These are phyloP conservation scores for Andricus curvator DNA, from an alignment of 2,888 invertebrate species.

Conservation along the genomic window DNA sequence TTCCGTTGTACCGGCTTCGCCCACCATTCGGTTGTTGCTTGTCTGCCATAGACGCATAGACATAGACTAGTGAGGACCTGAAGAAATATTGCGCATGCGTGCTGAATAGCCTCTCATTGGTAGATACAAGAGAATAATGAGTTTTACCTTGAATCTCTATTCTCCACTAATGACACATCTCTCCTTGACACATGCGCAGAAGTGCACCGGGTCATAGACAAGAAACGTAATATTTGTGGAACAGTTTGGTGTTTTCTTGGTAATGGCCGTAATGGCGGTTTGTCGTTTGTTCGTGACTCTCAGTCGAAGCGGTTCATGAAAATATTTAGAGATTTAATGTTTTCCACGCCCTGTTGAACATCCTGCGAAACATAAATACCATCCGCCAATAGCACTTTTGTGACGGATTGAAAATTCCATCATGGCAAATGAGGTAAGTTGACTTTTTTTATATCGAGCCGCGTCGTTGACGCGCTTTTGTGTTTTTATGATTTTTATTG, in stretches of 20 bases:
- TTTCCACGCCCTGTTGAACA: background rate
- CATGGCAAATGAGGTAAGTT: background rate
- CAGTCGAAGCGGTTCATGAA: background rate
- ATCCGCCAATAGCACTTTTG: background rate
- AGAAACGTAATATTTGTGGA: background rate
- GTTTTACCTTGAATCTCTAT: no score
- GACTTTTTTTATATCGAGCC: background rate
- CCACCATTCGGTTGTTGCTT: no score
- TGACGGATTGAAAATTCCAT: background rate
- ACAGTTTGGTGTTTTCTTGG: background rate
- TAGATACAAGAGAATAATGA: no score
- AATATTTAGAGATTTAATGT: background rate
- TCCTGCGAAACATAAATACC: background rate
- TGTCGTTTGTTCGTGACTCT: background rate
- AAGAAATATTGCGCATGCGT: no score
- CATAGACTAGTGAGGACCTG: no score
- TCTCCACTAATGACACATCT: no score
- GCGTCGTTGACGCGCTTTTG: background rate
- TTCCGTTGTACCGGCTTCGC: no score
- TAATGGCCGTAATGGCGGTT: conserved; percentile 14
- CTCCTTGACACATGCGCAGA: no score
- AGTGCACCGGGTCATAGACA: no score
- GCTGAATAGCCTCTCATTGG: no score
- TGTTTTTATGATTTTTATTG: background rate
- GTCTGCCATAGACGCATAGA: no score